Percentiles rank a stretch among this genome's conserved stretches.
These are phyloP conservation scores for Parus major DNA, from an alignment of 2,113 vertebrate genomes.

Conservation along the genomic window DNA sequence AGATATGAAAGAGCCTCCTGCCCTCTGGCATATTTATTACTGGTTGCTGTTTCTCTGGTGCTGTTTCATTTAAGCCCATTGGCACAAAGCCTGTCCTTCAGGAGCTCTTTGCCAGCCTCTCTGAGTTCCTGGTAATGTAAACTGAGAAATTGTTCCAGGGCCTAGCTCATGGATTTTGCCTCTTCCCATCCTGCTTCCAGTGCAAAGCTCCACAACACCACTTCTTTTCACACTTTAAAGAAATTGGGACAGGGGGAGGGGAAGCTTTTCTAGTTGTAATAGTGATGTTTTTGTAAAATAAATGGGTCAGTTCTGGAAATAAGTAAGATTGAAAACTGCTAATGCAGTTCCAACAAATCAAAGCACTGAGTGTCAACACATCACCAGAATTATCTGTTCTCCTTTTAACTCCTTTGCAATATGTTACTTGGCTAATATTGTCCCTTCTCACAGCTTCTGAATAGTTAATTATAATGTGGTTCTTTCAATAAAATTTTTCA, in stretches of 20 bases:
- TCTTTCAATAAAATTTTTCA: not conserved
- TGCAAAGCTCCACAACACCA: not conserved
- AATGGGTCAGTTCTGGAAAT: not conserved
- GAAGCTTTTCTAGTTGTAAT: not conserved
- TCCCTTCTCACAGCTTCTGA: not conserved
- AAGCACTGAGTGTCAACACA: not conserved
- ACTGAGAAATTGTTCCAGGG: not conserved
- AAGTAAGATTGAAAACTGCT: not conserved
- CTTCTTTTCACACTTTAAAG: not conserved
- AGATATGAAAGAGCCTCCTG: not conserved
- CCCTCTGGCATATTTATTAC: not conserved
- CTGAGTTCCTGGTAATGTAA: not conserved
- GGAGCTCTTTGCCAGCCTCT: not conserved
- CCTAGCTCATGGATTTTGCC: not conserved
- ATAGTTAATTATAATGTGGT: not conserved
- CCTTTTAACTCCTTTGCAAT: not conserved
- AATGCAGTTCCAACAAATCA: not conserved
- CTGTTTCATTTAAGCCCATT: not conserved
- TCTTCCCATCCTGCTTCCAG: not conserved
- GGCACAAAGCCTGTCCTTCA: not conserved
- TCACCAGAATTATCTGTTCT: not conserved
- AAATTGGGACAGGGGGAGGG: fast-evolving
- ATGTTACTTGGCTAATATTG: not conserved
- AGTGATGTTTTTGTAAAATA: not conserved
- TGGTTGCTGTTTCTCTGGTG: not conserved